Evolutionary conservation across 2,113 vertebrate species (phyloP).

Genomic region (Serinus canaria): DNA sequence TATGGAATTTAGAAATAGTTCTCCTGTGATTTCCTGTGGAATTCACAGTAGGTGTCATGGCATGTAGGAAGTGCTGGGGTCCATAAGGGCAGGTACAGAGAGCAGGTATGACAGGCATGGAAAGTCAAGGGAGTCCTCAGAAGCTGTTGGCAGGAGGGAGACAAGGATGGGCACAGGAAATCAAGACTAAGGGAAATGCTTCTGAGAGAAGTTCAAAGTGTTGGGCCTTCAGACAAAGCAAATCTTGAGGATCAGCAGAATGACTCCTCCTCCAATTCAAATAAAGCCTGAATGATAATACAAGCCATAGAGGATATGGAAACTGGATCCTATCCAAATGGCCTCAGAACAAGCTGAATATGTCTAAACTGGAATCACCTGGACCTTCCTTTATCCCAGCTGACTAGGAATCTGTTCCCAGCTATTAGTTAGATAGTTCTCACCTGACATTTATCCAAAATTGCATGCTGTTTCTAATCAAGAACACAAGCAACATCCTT

Average conservation of each 20-base stretch:
- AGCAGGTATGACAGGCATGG: background rate
- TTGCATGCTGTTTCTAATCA: background rate
- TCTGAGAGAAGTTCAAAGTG: background rate
- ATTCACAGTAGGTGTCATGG: background rate
- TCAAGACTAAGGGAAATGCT: background rate
- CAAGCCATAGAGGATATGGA: background rate
- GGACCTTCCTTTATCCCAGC: background rate
- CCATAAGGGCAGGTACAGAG: background rate
- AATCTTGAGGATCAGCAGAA: slow-evolving; percentile 1
- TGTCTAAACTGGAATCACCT: background rate
- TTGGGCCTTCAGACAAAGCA: background rate
- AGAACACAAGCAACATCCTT: background rate
- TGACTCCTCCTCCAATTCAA: background rate
- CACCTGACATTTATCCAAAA: background rate
- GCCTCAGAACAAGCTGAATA: background rate
- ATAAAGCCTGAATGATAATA: background rate
- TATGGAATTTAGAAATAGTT: background rate
- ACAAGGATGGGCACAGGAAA: background rate
- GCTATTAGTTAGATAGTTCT: background rate
- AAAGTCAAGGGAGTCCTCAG: background rate
- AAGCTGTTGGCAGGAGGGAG: background rate
- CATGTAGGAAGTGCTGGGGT: background rate
- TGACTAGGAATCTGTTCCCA: background rate
- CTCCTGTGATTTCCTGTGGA: background rate
- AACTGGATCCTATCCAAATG: background rate